Conservation (phyloP, 2,888 invertebrate genomes). For the Scaptomyza caliginosa region DNA sequence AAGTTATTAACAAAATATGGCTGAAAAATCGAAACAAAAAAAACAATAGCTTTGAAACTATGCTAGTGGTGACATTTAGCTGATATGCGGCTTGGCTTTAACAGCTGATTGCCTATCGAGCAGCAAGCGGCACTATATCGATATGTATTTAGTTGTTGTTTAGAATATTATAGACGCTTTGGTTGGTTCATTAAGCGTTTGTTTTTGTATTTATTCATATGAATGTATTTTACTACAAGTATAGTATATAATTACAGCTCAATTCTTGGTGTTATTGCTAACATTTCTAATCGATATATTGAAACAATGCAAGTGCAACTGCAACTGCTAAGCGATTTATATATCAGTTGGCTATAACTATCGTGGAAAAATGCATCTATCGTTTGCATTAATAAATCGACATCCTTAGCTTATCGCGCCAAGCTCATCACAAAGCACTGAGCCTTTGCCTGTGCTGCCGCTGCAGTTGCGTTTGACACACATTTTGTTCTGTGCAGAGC, state of each 20-base stretch:
- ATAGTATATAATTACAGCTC: not conserved
- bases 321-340: slow-evolving; percentile 1
- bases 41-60: slow-evolving; percentile 34
- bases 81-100: slow-evolving; percentile 11
- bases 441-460: slow-evolving; percentile 22
- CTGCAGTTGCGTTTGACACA: slow-evolving; percentile 39
- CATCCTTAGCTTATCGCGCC: slow-evolving; percentile 25
- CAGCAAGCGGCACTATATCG: slow-evolving; percentile 1
- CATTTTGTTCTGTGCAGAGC: slow-evolving; percentile 9
- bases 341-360: not conserved
- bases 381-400: slow-evolving; percentile 15
- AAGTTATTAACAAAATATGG: slow-evolving; percentile 1
- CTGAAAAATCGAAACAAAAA: slow-evolving; percentile 17
- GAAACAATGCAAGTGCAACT: not conserved
- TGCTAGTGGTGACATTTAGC: slow-evolving; percentile 26
- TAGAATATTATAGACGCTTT: not conserved
- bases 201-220: not conserved
- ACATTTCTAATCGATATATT: not conserved
- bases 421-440: slow-evolving; percentile 38
- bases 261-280: not conserved
- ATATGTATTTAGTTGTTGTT: not conserved
- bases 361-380: not conserved
- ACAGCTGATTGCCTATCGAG: slow-evolving; percentile 43
- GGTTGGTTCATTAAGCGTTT: not conserved
- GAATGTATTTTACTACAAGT: too few species aligned